Evolutionary conservation across 2,888 invertebrate species (phyloP), one percentile per base, ranked within the genome.

Genomic region (Hirtodrosophila alboralis): DNA sequence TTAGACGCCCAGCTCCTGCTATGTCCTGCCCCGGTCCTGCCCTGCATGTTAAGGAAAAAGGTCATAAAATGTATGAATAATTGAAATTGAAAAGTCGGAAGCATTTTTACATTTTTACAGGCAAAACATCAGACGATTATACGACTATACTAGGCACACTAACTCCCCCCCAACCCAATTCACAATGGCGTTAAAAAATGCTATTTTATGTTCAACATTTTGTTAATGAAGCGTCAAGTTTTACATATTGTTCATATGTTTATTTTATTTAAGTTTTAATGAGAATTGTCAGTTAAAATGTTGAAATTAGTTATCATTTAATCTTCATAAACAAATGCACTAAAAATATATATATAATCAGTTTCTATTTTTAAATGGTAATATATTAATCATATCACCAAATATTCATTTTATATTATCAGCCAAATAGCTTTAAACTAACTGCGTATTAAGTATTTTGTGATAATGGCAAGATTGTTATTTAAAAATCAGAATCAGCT

Each of bases 21-120:
- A n/a, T n/a, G n/a, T n/a, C n/a, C n/a, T n/a, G n/a, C n/a, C n/a
- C n/a, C n/a, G n/a, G n/a, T n/a, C n/a, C n/a, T n/a, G n/a, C n/a
- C n/a, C 49, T 47, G 60, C 71, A 80, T 67, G 70, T 70, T 74
- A 84, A 74, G 84, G 81, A 83, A 84, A 80, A 81, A 81, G 79
- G 79, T 76, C 83, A 79, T 83, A 83, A 88, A 83, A 71, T 76
- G 76, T 84, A 83, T 83, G 84, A 84, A 83, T 88, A 88, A 88
- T 88, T 88, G 88, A 88, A 81, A 88, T 86, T 75, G 81, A 86
- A 78, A 88, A 86, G 84, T 86, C 88, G 87, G 87, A 88, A 88
- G 78, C 80, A 81, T 74, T 87, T 88, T 86, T 87, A 23, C 23
- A 23, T 79, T 64, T 59, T 59, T 51, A 33, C 44, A 33, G 43